Base-by-base conservation (phyloP, 2,113 vertebrate genomes). In the Pampusana beccarii region DNA sequence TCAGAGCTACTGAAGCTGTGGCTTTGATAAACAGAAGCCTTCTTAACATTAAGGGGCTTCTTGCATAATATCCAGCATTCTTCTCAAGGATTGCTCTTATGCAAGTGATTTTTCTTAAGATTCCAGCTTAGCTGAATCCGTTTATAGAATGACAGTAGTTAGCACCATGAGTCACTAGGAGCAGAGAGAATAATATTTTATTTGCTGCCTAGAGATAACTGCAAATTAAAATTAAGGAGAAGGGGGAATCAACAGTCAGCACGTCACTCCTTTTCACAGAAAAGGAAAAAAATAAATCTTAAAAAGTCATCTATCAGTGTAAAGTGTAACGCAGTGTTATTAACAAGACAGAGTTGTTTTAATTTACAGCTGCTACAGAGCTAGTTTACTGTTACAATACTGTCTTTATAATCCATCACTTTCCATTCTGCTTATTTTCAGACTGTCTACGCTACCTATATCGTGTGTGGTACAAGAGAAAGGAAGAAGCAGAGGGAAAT, bases 181-280 rank as follows among this genome's bases (percentile, higher is more conserved):
- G 85, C 70, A 94, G 87, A 92, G 87, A 95, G 62, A 92, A 73
- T 93, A 96, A 81, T 94, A 95, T 97, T 97, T 95, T 97, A 96
- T 92, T 98, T 96, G 97, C 96, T 98, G 96, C 91, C 92, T 91
- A 77, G 80, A 97, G 94, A 97, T 96, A 96, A 91, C 94, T 94
- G 91, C 91, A 96, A 97, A 97, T 97, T 94, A 94, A 97, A 97
- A 96, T 80, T 66, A 72, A 71, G 38, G 57, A 17, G 6, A 17
- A 34, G 54, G n/a, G 5, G 8, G 4, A 31, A 97, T 96, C 97
- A 97, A 97, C 88, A 95, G 42, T 87, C 89, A 83, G 85, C 82
- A 40, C 71, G 91, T 94, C 92, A 84, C 86, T 91, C 95, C 81
- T 89, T 93, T 72, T 78, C 87, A 97, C 65, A 92, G 85, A 94